These are phyloP conservation scores for Serripes groenlandicus DNA, from an alignment of 2,888 invertebrate species.

Conservation along the genomic window DNA sequence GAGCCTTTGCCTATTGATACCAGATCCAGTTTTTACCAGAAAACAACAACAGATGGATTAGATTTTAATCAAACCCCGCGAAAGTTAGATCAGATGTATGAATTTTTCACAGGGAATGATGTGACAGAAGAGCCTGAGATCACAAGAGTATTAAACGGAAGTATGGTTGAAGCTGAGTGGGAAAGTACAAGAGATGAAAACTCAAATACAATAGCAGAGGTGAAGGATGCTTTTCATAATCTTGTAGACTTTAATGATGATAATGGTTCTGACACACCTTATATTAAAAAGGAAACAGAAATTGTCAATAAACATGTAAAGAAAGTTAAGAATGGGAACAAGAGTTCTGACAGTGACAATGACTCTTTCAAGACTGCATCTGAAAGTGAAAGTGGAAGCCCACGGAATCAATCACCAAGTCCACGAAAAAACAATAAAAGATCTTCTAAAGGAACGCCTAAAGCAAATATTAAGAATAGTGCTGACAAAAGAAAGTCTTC, in stretches of 20 bases:
- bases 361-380: constrained; percentile 51
- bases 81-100: constrained; percentile 56
- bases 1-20: constrained; percentile 3
- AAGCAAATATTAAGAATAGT: not conserved
- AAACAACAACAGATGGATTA: constrained; percentile 37
- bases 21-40: constrained; percentile 17
- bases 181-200: constrained; percentile 2
- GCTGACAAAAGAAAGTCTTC: constrained; percentile 12
- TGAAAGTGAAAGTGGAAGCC: constrained; percentile 41
- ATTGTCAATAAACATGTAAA: constrained; percentile 41
- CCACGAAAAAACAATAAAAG: not conserved
- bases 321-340: constrained; percentile 37
- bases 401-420: constrained; percentile 9
- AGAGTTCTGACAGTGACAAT: constrained; percentile 59
- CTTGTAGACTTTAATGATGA: constrained; percentile 18
- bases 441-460: not conserved
- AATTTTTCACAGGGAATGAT: constrained; percentile 56
- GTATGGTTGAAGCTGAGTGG: constrained; percentile 42
- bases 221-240: constrained; percentile 29
- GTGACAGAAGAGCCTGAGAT: constrained; percentile 52
- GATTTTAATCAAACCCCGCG: constrained; percentile 38
- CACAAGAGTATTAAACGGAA: constrained; percentile 48
- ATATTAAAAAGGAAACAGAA: constrained; percentile 11
- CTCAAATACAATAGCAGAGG: not conserved
- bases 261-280: constrained; percentile 12